Evolutionary conservation across 2,888 invertebrate species (phyloP), one percentile per base, ranked within the genome.

Genomic region (Apamea monoglypha): DNA sequence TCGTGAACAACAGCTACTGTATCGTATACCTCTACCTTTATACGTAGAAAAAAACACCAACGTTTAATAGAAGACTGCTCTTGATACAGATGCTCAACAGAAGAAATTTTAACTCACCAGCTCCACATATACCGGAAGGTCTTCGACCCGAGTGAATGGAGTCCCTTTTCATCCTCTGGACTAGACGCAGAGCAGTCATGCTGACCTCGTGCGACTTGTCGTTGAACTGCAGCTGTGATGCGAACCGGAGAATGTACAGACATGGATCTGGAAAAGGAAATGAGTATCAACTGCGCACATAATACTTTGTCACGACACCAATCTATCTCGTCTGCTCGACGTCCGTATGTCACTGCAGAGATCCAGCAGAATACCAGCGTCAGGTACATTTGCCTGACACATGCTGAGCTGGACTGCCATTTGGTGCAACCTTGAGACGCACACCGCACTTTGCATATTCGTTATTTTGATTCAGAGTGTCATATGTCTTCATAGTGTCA

Each of bases 81-180:
- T 63, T 36, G 12, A 67, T 40, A 16, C 25, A 25, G 7, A 40
- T 18, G n/a, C 5, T 40, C 8, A n/a, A n/a, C n/a, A 16, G 21
- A n/a, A n/a, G 4, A 67, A 18, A 40, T 67, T 18, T 18, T n/a
- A 44, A 68, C 67, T 68, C 67, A 99, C 99, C 99, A 93, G 99
- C 99, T 44, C 99, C 99, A 96, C 99, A 99, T 36, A 99, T 97
- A 21, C 99, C 99, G 0, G 99, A 99, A 1, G 99, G 99, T 88
- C 99, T 97, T 81, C 99, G 97, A 14, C 99, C 99, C 1, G 99
- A 99, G 94, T 99, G 99, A 94, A 99, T 98, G 94, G 99, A 99
- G 95, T 99, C 99, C 91, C 99, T 97, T 95, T 99, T 99, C 99
- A 99, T 99, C 90, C 99, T 97, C 95, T 99, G 98, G 40, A 99